A percentile compares a stretch with the other conserved stretches of the same genome.
Evolutionary conservation across 1,140 invertebrate genomes (phyloP).

Genomic region (Drosophila littoralis): DNA sequence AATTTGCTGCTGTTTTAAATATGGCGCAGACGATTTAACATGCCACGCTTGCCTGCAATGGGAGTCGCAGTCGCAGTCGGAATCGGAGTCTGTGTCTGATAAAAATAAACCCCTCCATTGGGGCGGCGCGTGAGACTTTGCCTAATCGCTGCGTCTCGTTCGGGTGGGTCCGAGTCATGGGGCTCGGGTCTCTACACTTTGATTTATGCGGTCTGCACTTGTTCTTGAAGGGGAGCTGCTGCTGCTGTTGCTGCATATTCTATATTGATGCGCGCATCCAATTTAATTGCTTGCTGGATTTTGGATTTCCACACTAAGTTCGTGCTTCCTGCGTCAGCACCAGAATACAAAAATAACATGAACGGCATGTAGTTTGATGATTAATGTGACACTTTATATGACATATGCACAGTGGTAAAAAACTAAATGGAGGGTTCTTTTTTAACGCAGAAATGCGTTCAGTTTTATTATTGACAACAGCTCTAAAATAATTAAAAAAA

Average conservation of each 20-base stretch:
- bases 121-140: slow-evolving; percentile 41
- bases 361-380: slow-evolving; percentile 69
- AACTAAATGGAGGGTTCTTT: not conserved
- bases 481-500: no score
- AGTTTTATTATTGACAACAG: no score
- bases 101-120: slow-evolving; percentile 52
- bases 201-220: slow-evolving; percentile 77
- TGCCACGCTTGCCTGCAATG: slow-evolving; percentile 26
- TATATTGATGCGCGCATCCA: slow-evolving; percentile 45
- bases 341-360: slow-evolving; percentile 46
- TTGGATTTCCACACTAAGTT: slow-evolving; percentile 77
- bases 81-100: slow-evolving; percentile 10
- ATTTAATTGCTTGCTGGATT: slow-evolving; percentile 69
- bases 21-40: slow-evolving; percentile 74
- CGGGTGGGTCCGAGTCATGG: not conserved
- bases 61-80: not conserved
- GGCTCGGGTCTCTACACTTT: slow-evolving; percentile 29
- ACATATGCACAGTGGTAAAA: slow-evolving; percentile 56
- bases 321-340: slow-evolving; percentile 69
- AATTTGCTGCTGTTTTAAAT: slow-evolving; percentile 81
- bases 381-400: slow-evolving; percentile 81
- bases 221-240: slow-evolving; percentile 33
- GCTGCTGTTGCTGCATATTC: slow-evolving; percentile 6
- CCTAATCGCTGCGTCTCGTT: slow-evolving; percentile 38
- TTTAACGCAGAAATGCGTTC: no score